phyloP scores from a whole-genome alignment of 2,113 vertebrate genomes.

The Poecile atricapillus region DNA sequence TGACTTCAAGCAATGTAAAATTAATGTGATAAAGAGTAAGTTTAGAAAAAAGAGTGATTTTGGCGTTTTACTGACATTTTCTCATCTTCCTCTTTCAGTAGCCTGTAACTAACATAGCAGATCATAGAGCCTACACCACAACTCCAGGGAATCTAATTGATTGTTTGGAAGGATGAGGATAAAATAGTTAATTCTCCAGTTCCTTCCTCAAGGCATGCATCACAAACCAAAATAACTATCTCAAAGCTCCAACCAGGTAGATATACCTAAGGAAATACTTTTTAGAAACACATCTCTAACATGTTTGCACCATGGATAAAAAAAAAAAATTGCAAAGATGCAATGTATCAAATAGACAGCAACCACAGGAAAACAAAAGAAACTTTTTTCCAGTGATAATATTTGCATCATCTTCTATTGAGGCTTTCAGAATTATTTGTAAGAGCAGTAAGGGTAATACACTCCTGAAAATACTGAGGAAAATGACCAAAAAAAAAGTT shows the following conservation, averaged over 20 bases:
- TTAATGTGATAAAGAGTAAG: neutral
- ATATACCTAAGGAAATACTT: neutral
- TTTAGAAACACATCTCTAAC: neutral
- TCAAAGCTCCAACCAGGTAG: neutral
- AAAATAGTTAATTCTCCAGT: neutral
- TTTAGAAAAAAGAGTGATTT: neutral
- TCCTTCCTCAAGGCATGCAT: neutral
- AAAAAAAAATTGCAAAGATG: neutral
- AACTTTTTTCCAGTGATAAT: neutral
- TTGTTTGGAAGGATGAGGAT: neutral
- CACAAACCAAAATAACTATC: neutral
- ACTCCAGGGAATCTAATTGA: neutral
- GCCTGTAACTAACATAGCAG: neutral
- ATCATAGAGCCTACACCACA: neutral
- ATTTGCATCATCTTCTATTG: neutral
- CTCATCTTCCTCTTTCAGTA: neutral
- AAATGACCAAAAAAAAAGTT: neutral
- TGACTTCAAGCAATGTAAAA: neutral
- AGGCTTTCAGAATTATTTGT: neutral
- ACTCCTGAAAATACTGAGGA: neutral
- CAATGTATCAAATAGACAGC: neutral
- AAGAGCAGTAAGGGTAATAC: neutral
- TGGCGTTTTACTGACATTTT: neutral
- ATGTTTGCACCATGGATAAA: fast-evolving
- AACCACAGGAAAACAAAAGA: neutral